These are phyloP conservation scores for Scaptodrosophila latifasciaeformis DNA, from an alignment of 2,888 invertebrate species.

Conservation along the genomic window DNA sequence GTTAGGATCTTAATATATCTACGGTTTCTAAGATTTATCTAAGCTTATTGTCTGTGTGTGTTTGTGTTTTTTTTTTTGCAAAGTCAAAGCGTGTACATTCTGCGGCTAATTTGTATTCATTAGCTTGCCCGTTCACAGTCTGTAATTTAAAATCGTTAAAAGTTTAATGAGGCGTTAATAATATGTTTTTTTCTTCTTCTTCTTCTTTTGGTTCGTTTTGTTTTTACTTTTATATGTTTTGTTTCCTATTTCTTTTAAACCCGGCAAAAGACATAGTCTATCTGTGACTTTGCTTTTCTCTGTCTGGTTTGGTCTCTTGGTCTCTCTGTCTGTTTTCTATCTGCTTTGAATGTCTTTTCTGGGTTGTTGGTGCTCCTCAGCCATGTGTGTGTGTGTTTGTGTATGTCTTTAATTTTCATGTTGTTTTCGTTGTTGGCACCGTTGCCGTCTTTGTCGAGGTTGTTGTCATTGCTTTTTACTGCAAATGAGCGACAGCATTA, in stretches of 20 bases:
- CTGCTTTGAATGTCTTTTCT: no score
- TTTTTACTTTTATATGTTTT: no score
- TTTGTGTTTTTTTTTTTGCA: slow-evolving; percentile 7
- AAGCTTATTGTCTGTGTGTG: neutral
- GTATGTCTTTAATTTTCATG: slow-evolving; percentile 44
- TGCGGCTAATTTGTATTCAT: slow-evolving; percentile 69
- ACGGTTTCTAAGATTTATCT: no score
- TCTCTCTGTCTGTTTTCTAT: neutral
- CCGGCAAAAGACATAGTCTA: no score
- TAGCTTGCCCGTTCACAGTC: slow-evolving; percentile 54
- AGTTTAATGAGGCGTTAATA: slow-evolving; percentile 71
- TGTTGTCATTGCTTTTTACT: slow-evolving; percentile 63
- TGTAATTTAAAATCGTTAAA: slow-evolving; percentile 70
- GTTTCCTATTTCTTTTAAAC: no score
- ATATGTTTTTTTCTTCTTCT: slow-evolving; percentile 65
- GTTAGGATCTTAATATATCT: neutral
- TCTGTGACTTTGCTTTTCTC: neutral
- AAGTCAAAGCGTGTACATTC: slow-evolving; percentile 35
- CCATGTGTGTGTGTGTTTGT: neutral
- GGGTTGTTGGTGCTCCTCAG: no score
- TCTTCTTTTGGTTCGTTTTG: slow-evolving; percentile 26
- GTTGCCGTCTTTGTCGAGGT: slow-evolving; percentile 29
- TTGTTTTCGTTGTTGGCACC: slow-evolving; percentile 21
- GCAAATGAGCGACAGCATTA: slow-evolving; percentile 56
- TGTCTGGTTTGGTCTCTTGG: slow-evolving; percentile 7